phyloP scores from a whole-genome alignment of 1,140 invertebrate species.

The Platyscapa corneri region DNA sequence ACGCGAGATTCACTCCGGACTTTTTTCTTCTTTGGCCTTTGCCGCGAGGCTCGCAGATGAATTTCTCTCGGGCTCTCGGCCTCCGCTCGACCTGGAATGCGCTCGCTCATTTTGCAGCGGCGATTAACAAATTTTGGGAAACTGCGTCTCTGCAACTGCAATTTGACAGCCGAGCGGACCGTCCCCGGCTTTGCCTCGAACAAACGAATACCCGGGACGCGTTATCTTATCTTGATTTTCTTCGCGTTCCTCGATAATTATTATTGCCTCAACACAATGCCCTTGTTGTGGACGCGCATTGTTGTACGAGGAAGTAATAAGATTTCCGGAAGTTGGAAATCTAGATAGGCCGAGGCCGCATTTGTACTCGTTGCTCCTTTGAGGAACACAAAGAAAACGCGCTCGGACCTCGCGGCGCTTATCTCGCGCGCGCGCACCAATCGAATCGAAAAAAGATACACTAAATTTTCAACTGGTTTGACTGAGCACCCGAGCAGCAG shows the following conservation, averaged over 20 bases:
- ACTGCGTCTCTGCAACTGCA: neutral
- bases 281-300: neutral
- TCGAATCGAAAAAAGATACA: too few relatives aligned
- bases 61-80: neutral
- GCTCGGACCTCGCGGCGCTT: neutral
- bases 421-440: too few relatives aligned
- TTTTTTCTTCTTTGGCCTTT: neutral
- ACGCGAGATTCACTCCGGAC: neutral
- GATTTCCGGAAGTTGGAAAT: slow-evolving; percentile 20
- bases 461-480: neutral
- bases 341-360: too few relatives aligned
- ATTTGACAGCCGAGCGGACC: neutral
- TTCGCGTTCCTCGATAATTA: neutral
- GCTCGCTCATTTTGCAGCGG: neutral
- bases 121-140: neutral
- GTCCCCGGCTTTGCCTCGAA: neutral
- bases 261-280: neutral
- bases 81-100: neutral
- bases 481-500: neutral
- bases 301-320: neutral
- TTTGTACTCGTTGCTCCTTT: neutral
- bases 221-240: neutral
- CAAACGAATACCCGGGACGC: neutral
- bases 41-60: neutral
- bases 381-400: neutral